These are phyloP conservation scores for Malaclemys terrapin DNA, from an alignment of 2,113 vertebrate genomes.

Conservation along the genomic window DNA sequence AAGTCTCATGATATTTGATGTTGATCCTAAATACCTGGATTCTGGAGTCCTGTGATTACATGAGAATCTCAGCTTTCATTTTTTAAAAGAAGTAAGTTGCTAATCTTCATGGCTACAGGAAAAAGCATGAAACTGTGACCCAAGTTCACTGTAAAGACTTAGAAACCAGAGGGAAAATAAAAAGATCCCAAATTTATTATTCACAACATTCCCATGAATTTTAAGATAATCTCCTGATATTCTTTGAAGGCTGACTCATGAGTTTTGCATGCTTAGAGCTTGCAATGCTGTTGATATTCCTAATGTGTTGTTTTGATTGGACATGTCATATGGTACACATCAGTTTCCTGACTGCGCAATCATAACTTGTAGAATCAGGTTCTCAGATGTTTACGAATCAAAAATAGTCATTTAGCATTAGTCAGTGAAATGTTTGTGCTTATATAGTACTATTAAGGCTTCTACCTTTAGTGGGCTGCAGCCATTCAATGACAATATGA, in stretches of 20 bases:
- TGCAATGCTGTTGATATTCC: not conserved
- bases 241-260: not conserved
- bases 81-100: not conserved
- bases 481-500: not conserved
- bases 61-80: not conserved
- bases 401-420: not conserved
- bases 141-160: not conserved
- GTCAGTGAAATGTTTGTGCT: not conserved
- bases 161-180: not conserved
- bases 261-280: not conserved
- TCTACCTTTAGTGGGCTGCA: not conserved
- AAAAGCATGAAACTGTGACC: not conserved
- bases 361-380: not conserved
- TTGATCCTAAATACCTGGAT: not conserved
- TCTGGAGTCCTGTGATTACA: not conserved
- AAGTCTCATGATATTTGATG: not conserved
- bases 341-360: not conserved
- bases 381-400: not conserved
- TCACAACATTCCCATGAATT: slow-evolving; percentile 1
- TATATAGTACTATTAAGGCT: not conserved
- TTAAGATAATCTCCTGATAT: not conserved
- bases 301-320: not conserved
- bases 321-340: not conserved
- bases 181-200: not conserved
- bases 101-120: not conserved